Base-by-base conservation (phyloP, 2,113 vertebrate genomes). In the Pedetes capensis region DNA sequence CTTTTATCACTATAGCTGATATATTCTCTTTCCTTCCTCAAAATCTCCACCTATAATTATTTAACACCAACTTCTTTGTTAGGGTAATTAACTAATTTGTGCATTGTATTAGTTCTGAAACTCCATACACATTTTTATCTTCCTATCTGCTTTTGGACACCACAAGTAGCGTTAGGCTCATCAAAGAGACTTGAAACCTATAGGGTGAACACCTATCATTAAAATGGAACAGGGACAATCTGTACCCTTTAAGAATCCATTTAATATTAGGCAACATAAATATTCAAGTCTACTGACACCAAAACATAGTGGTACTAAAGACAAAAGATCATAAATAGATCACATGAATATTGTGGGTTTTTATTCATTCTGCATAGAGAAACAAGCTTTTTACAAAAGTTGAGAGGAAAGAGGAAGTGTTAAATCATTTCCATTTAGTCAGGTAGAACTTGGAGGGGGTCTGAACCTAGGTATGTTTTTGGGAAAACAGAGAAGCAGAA, bases 191-290 rank as follows among this genome's bases (percentile, higher is more conserved):
- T 57, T 66, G 42, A 84, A 6, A 86, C 23, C 29, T 64, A 57
- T 14, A 32, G 57, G 55, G 55, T 44, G 44, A 90, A 78, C 34
- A 37, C 53, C 13, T 39, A 6, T 91, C 72, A 91, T 39, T 76
- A 37, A 93, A 93, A 82, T 80, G 23, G n/a, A 89, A 66, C 34
- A 87, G n/a, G 42, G 72, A n/a, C 61, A 75, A 78, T 95, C n/a
- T 23, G 25, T 93, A n/a, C 44, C 57, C 51, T 87, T 74, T 71
- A 81, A n/a, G 71, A 75, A n/a, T 74, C 17, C 71, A 42, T 37
- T 66, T 57, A 82, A 78, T 22, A 68, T 13, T 75, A 47, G 9
- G 83, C 63, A 94, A 68, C 51, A 47, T 47, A 49, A 83, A 76
- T 86, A 72, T 89, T 94, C 79, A 94, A 61, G 49, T 72, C 27